Evolutionary conservation across 2,888 invertebrate genomes (phyloP), one percentile per base, ranked within the genome.

Genomic region (Bibio marci): DNA sequence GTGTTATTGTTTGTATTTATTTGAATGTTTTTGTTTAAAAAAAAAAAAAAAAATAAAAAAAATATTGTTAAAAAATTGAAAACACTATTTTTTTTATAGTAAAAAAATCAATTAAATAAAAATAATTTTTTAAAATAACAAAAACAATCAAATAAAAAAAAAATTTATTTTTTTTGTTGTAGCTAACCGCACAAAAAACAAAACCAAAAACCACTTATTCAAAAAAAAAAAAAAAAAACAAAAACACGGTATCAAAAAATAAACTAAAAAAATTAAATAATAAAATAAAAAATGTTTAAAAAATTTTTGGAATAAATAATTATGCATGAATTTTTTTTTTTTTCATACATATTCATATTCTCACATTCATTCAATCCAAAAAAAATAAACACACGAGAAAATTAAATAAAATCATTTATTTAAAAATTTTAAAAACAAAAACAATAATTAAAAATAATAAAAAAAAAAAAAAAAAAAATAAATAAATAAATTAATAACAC

Each of bases 371-470:
- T 39, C 35, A 35, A 35, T 30, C 10, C 5, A n/a, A 14, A 15
- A 33, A 14, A 33, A 12, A 11, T 7, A 33, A 33, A 14, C n/a
- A 4, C 10, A 31, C 34, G 35, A n/a, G n/a, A n/a, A n/a, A n/a
- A n/a, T n/a, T n/a, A n/a, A n/a, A n/a, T n/a, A n/a, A n/a, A 40
- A 33, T 30, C 12, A 38, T 41, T 38, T 30, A 28, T 35, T 39
- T 37, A 35, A 39, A 31, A 30, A 42, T 36, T 39, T 42, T 42
- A 35, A 35, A 30, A 30, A 38, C 8, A 30, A 30, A 31, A 38
- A 10, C 14, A 30, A 14, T 6, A 37, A 22, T n/a, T 19, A 22
- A 12, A 10, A 30, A 30, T 17, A 17, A 22, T 18, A 4, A 19
- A 30, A 19, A 13, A 8, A 30, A 30, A 37, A 37, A 30, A 30